phyloP scores from a whole-genome alignment of 2,888 invertebrate species.

The Idaea dimidiata region DNA sequence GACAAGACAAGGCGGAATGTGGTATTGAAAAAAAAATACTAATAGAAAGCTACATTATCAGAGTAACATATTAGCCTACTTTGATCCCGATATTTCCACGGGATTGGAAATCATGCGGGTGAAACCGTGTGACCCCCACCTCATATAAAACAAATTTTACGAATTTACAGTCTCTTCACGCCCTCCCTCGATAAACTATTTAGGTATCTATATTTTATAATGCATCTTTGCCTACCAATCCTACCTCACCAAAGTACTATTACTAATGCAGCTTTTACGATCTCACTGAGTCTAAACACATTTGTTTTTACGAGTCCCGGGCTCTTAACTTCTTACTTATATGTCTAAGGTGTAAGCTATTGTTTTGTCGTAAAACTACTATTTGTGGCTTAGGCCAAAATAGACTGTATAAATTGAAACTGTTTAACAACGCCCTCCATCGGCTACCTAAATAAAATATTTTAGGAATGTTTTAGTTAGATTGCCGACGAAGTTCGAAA shows the following conservation, averaged over 20 bases:
- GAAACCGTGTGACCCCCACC: no score
- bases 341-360: slow-evolving; percentile 11
- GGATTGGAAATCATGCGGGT: no score
- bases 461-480: not conserved
- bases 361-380: slow-evolving; percentile 13
- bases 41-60: no score
- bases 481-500: not conserved
- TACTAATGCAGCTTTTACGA: slow-evolving; percentile 53
- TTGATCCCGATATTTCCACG: no score
- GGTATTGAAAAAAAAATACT: no score
- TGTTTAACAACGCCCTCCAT: not conserved
- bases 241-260: slow-evolving; percentile 19
- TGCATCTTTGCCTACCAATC: slow-evolving; percentile 35
- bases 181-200: not conserved
- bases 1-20: no score
- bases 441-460: not conserved
- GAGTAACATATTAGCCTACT: no score
- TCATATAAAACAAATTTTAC: not conserved
- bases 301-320: slow-evolving; percentile 45
- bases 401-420: no score
- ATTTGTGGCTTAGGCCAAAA: not conserved
- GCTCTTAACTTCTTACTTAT: slow-evolving; percentile 14
- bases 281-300: slow-evolving; percentile 30
- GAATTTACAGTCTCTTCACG: not conserved
- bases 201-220: not conserved